Evolutionary conservation across 2,797 vertebrate genomes (phyloP).

Genomic region (Sebastes kiyomatsui): DNA sequence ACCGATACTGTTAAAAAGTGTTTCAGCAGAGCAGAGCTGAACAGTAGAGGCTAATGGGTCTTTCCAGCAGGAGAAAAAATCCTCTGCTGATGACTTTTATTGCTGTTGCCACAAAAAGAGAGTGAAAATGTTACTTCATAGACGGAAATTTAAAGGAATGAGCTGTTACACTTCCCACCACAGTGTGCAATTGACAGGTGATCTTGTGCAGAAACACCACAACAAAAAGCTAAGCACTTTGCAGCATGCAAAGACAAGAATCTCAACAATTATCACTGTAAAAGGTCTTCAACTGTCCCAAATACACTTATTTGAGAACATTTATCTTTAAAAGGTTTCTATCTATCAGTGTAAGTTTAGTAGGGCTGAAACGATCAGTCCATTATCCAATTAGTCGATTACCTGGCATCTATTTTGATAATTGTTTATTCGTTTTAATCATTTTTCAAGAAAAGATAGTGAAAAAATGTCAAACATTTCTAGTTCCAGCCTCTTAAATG

Average conservation of each 20-base stretch:
- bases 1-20: not conserved
- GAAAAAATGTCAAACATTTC: not conserved
- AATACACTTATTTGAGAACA: not conserved
- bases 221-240: not conserved
- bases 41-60: not conserved
- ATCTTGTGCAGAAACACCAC: not conserved
- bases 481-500: not conserved
- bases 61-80: not conserved
- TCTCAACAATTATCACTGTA: not conserved
- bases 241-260: not conserved
- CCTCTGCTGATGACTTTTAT: not conserved
- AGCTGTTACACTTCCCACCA: not conserved
- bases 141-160: not conserved
- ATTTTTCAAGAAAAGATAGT: not conserved
- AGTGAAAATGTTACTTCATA: not conserved
- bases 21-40: not conserved
- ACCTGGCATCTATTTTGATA: not conserved
- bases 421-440: not conserved
- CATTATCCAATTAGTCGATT: not conserved
- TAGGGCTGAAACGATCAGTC: not conserved
- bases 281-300: not conserved
- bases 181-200: not conserved
- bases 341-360: not conserved
- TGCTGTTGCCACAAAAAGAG: not conserved
- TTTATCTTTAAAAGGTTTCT: not conserved